A percentile compares a stretch with the other conserved stretches of the same genome.
Evolutionary conservation across 2,888 invertebrate genomes (phyloP).

Genomic region (Nipponacmea schrenckii): DNA sequence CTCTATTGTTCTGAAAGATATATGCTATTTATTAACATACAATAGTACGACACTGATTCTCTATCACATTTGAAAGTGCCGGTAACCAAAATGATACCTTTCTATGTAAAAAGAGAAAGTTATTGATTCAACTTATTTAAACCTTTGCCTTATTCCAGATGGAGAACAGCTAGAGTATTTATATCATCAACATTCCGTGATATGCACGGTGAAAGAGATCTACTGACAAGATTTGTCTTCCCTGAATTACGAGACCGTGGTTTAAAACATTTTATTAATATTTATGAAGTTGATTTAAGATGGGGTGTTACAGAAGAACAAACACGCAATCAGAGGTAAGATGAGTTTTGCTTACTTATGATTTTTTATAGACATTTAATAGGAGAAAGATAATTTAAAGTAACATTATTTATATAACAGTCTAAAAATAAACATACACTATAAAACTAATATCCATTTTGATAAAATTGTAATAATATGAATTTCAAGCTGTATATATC

Average conservation of each 20-base stretch:
- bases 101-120: no score
- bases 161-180: constrained; percentile 68
- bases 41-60: no score
- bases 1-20: no score
- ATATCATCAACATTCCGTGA: constrained; percentile 71
- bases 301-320: constrained; percentile 70
- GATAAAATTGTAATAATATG: no score
- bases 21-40: no score
- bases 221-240: constrained; percentile 68
- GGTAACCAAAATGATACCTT: no score
- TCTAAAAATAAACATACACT: not conserved
- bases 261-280: constrained; percentile 60
- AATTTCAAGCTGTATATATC: no score
- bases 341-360: not conserved
- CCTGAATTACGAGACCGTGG: constrained; percentile 68
- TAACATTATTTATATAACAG: not conserved
- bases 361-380: not conserved
- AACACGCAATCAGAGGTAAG: constrained; percentile 58
- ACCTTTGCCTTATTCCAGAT: constrained; percentile 45
- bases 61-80: no score
- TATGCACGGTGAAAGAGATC: constrained; percentile 70
- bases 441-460: not conserved
- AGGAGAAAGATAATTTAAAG: not conserved
- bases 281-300: constrained; percentile 69
- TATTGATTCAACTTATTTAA: no score